phyloP scores from a whole-genome alignment of 1,140 invertebrate genomes.

The Tetramorium alpestre region DNA sequence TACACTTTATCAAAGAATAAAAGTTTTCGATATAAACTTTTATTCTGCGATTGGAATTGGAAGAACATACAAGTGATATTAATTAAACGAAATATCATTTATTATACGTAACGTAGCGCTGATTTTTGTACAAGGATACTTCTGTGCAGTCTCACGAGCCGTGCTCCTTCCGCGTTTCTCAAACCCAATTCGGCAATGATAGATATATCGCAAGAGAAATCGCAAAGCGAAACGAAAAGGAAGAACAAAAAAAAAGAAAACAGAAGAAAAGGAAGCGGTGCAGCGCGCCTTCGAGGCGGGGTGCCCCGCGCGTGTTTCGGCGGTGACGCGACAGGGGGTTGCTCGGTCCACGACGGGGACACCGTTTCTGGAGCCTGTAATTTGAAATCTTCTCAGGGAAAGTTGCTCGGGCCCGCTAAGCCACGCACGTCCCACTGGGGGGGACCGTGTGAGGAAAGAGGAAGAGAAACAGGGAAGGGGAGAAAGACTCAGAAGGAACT shows the following conservation, averaged over 20 bases:
- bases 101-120: not conserved
- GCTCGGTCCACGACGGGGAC: slow-evolving; percentile 68
- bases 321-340: slow-evolving; percentile 70
- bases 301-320: slow-evolving; percentile 74
- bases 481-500: slow-evolving; percentile 40
- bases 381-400: slow-evolving; percentile 84
- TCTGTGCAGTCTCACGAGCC: not conserved
- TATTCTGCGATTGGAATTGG: not conserved
- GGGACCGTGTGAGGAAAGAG: slow-evolving; percentile 36
- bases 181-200: slow-evolving; percentile 51
- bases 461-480: not conserved
- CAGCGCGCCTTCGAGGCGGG: slow-evolving; percentile 68
- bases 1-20: not conserved
- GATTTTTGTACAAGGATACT: not conserved
- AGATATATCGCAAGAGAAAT: slow-evolving; percentile 74
- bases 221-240: slow-evolving; percentile 41
- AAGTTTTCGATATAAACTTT: not conserved
- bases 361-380: slow-evolving; percentile 78
- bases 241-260: not conserved
- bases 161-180: not conserved
- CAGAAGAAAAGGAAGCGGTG: slow-evolving; percentile 43
- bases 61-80: not conserved
- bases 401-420: slow-evolving; percentile 44
- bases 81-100: not conserved
- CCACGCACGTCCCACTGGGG: not conserved